phyloP scores from a whole-genome alignment of 2,888 invertebrate genomes.

The Ceratothoa steindachneri region DNA sequence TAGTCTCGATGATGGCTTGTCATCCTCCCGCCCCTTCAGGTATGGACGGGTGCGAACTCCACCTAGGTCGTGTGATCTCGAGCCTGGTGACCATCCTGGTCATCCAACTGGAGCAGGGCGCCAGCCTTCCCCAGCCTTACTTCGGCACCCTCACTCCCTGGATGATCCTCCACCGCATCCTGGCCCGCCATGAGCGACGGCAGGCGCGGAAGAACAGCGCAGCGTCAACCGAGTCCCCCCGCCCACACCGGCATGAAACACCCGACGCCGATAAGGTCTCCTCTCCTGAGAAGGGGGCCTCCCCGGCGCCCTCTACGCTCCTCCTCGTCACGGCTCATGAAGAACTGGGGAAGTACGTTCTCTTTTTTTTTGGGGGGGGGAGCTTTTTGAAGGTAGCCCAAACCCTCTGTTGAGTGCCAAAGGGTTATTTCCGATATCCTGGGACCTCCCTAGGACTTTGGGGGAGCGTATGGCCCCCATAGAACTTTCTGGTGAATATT shows the following conservation, averaged over 20 bases:
- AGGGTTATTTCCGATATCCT: no score
- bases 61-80: no score
- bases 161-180: slow-evolving; percentile 75
- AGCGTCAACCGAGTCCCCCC: neutral
- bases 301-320: slow-evolving; percentile 37
- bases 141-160: slow-evolving; percentile 72
- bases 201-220: neutral
- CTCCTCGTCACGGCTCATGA: slow-evolving; percentile 46
- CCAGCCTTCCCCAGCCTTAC: slow-evolving; percentile 63
- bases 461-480: no score
- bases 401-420: no score
- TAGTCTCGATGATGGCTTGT: no score
- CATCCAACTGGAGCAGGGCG: slow-evolving; percentile 69
- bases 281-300: neutral
- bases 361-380: neutral
- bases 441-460: no score
- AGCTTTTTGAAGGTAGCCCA: no score
- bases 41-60: no score
- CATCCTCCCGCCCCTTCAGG: no score
- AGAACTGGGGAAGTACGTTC: slow-evolving; percentile 41
- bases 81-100: slow-evolving; percentile 71
- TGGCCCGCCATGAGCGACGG: slow-evolving; percentile 57
- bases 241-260: neutral
- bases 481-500: no score
- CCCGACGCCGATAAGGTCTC: neutral